These are phyloP conservation scores for Rhingia rostrata DNA, from an alignment of 2,888 invertebrate species.

Conservation along the genomic window DNA sequence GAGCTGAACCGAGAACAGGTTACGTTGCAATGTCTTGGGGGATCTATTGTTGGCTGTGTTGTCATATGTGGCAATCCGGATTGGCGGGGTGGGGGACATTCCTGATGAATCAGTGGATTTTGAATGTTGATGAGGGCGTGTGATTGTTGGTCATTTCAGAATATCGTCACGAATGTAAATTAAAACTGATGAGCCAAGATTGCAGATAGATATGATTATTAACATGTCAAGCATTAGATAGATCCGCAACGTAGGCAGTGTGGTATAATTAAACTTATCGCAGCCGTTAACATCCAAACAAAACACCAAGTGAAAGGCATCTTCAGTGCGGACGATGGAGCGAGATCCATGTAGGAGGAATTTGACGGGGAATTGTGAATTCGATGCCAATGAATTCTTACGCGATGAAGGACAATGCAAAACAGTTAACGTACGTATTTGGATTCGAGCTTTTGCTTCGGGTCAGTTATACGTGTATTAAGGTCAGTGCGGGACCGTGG, in stretches of 20 bases:
- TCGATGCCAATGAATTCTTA: background rate
- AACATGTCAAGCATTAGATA: background rate
- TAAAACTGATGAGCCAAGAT: slow-evolving; percentile 1
- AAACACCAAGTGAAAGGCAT: slow-evolving; percentile 8
- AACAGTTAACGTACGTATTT: background rate
- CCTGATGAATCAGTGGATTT: slow-evolving; percentile 44
- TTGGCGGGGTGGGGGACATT: slow-evolving; percentile 23
- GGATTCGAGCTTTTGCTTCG: background rate
- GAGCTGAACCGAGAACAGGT: slow-evolving; percentile 18
- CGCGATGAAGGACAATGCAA: background rate
- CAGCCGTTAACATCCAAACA: background rate
- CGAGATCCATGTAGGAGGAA: slow-evolving; percentile 2
- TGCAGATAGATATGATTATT: background rate
- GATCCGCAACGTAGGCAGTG: slow-evolving; percentile 12
- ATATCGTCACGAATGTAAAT: slow-evolving; percentile 39
- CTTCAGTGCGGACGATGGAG: background rate
- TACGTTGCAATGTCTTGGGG: slow-evolving; percentile 23
- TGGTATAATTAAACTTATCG: background rate
- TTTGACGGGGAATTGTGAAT: background rate
- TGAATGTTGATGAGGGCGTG: slow-evolving; percentile 31
- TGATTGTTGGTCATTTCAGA: slow-evolving; percentile 36
- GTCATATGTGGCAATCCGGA: slow-evolving; percentile 25
- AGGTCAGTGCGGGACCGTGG: background rate
- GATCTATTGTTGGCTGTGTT: slow-evolving; percentile 36
- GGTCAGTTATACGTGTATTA: background rate